Conservation (phyloP, 2,888 invertebrate species). For the Galeopsomyia nigrocyanea region DNA sequence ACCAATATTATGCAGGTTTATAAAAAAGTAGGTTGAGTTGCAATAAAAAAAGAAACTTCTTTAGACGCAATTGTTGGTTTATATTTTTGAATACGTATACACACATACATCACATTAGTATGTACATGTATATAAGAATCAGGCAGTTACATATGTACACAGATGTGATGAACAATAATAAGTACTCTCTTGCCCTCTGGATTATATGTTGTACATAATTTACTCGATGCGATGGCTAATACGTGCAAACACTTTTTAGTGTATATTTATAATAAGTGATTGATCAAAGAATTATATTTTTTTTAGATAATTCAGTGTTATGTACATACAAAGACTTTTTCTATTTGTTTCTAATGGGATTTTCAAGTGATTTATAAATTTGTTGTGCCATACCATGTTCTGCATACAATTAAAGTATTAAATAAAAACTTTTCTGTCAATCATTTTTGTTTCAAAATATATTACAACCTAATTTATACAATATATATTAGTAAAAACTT, state of each 20-base stretch:
- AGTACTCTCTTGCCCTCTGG: conserved; percentile 24
- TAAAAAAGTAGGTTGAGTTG: not conserved
- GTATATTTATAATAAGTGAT: conserved; percentile 10
- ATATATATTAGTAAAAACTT: conserved; percentile 2
- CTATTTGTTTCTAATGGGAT: not conserved
- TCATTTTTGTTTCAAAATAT: not conserved
- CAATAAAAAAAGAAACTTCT: conserved; percentile 5
- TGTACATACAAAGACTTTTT: conserved; percentile 2
- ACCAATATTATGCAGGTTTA: not conserved
- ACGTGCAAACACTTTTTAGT: conserved; percentile 25
- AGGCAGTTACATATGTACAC: conserved; percentile 68
- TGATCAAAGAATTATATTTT: not conserved
- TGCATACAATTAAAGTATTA: not conserved
- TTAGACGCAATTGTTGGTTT: not conserved
- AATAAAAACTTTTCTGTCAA: not conserved
- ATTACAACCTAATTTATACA: not conserved
- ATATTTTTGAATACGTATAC: conserved; percentile 45
- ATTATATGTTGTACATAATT: conserved; percentile 18
- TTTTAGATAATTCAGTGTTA: conserved; percentile 6
- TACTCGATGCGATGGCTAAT: conserved; percentile 17
- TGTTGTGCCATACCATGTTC: not conserved
- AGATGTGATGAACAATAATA: conserved; percentile 64
- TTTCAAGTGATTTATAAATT: not conserved
- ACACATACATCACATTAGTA: conserved; percentile 49
- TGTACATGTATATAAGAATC: conserved; percentile 51